phyloP scores from a whole-genome alignment of 2,113 vertebrate genomes.

The Platycercus adscitus region DNA sequence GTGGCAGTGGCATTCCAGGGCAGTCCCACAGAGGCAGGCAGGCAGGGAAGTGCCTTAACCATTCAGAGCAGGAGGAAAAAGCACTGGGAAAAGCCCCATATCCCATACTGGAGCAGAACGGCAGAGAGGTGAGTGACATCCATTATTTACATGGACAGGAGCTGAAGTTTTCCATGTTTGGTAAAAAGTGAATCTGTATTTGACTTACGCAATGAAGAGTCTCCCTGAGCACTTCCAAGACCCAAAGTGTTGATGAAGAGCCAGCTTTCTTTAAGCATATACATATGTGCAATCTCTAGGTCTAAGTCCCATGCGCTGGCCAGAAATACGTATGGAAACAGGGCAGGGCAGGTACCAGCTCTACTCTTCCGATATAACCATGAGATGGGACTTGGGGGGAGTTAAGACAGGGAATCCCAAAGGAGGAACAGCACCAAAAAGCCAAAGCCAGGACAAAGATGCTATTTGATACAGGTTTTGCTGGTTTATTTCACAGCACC shows the following conservation, averaged over 20 bases:
- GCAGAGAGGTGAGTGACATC: neutral
- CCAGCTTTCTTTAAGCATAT: neutral
- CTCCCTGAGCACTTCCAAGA: neutral
- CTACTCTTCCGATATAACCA: neutral
- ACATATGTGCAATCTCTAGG: neutral
- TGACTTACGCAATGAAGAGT: neutral
- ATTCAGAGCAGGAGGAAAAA: neutral
- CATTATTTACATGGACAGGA: constrained; percentile 38
- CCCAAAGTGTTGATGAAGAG: neutral
- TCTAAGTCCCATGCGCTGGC: neutral
- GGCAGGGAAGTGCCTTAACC: neutral
- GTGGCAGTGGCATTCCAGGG: neutral
- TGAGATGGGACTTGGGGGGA: neutral
- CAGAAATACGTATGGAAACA: neutral
- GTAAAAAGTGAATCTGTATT: constrained; percentile 57
- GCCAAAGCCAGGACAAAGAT: neutral
- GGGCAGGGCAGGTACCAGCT: neutral
- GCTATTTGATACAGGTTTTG: neutral
- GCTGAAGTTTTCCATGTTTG: constrained; percentile 71
- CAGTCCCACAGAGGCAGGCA: neutral
- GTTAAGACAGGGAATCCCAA: accelerated
- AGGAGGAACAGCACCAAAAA: neutral
- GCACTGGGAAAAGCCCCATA: neutral
- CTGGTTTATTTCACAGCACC: neutral
- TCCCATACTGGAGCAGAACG: neutral